Conservation (phyloP, 1,140 invertebrate genomes). For the Ceratosolen fusciceps region DNA sequence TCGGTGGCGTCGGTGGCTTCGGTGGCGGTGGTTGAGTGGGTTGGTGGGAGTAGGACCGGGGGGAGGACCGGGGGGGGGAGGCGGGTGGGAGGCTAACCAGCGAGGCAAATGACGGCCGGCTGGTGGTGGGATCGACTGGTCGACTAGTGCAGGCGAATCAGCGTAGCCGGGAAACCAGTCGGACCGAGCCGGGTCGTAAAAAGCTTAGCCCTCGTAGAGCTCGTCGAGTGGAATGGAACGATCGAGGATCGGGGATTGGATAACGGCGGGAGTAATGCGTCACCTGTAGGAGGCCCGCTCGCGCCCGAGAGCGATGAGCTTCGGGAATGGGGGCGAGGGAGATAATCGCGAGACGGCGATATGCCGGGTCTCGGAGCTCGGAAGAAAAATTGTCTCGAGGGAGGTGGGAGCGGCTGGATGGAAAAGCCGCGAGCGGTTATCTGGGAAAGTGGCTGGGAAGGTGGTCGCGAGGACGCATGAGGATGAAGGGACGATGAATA, state of each 20-base stretch:
- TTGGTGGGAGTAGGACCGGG: no score
- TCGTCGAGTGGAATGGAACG: neutral
- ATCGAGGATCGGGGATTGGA: neutral
- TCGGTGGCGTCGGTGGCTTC: no score
- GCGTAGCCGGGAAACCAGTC: neutral
- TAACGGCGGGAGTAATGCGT: neutral
- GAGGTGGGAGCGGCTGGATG: no score
- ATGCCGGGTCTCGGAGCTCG: neutral
- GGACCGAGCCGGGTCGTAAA: neutral
- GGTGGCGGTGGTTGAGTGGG: no score
- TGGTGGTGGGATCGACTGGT: no score
- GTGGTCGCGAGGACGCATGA: neutral
- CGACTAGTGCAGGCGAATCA: neutral
- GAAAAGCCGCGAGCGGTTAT: neutral
- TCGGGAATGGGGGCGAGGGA: no score
- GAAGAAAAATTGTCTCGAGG: neutral
- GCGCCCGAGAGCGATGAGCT: neutral
- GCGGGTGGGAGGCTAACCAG: neutral
- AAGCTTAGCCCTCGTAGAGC: no score
- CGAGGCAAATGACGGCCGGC: no score
- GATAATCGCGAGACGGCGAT: neutral
- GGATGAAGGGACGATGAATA: neutral
- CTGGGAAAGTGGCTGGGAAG: neutral
- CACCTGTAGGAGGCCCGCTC: neutral
- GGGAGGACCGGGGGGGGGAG: no score